Evolutionary conservation across 2,888 invertebrate genomes (phyloP), one percentile per base, ranked within the genome.

Genomic region (Ophioninae sp.): DNA sequence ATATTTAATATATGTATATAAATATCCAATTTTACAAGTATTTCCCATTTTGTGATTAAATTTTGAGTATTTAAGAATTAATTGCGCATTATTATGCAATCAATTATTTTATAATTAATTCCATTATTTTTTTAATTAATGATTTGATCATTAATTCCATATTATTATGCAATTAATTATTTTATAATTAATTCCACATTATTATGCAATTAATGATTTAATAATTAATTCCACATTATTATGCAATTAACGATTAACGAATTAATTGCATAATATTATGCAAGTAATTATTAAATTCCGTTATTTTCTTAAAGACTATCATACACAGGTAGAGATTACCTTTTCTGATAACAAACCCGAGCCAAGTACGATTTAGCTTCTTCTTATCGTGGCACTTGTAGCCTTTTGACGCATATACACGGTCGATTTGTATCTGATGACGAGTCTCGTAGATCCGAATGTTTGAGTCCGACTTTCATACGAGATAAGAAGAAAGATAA

Each of bases 331-430:
- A 37, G 3, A 39, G 37, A 71, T 71, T 58, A 20, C 59, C 41
- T 39, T 72, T 72, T 22, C 61, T 61, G 61, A 59, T 72, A 61
- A 61, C 41, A 61, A 20, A 17, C 22, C 13, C 20, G 2, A 20
- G 41, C 20, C 64, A 22, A 20, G 22, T 37, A 76, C 65, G n/a
- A 23, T 64, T 64, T 17, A 65, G 3, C 59, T 39, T 56, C n/a
- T 58, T 78, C 68, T 61, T 65, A 79, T 65, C 74, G 17, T 22
- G 23, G 23, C 22, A n/a, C 37, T 79, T 81, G 13, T 58, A 68
- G 65, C 81, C 68, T 22, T 58, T 68, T 81, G 81, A 64, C 71
- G 64, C 64, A 81, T 76, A 44, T 63, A 74, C 10, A 44, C 58
- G 30, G 64, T 41, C 20, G 37, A 67, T 65, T 44, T 68, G 23